Evolutionary conservation across 2,113 vertebrate species (phyloP).

Genomic region (Leptocoma aspasia): DNA sequence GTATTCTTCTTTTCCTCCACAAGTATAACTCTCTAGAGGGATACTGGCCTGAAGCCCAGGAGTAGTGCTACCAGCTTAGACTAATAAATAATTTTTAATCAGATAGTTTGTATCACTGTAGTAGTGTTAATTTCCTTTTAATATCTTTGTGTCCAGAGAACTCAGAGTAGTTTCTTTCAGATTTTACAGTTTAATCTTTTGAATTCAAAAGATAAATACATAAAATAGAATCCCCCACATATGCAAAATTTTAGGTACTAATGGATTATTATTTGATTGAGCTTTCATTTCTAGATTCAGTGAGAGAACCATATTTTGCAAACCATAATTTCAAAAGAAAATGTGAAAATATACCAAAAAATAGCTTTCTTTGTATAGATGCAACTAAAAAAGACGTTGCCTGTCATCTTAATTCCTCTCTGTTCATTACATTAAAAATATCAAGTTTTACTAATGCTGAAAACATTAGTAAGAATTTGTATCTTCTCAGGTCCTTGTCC

Average conservation of each 20-base stretch:
- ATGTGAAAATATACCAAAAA: neutral
- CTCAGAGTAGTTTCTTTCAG: neutral
- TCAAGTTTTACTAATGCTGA: neutral
- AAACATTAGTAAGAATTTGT: neutral
- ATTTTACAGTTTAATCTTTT: neutral
- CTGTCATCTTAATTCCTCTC: neutral
- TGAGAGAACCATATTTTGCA: neutral
- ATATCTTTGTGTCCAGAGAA: neutral
- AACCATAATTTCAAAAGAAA: neutral
- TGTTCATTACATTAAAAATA: neutral
- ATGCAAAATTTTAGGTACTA: neutral
- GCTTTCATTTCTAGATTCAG: neutral
- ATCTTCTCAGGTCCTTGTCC: neutral
- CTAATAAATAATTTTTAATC: neutral
- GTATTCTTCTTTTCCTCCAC: neutral
- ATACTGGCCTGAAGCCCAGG: neutral
- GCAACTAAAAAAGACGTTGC: neutral
- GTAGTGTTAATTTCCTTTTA: neutral
- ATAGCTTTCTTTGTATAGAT: fast-evolving
- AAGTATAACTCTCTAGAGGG: neutral
- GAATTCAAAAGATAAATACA: neutral
- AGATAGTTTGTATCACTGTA: neutral
- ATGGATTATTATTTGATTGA: neutral
- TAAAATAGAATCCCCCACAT: neutral
- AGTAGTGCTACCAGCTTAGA: neutral